Conservation (phyloP, 2,888 invertebrate genomes). For the Lissocephala sabroskyi region DNA sequence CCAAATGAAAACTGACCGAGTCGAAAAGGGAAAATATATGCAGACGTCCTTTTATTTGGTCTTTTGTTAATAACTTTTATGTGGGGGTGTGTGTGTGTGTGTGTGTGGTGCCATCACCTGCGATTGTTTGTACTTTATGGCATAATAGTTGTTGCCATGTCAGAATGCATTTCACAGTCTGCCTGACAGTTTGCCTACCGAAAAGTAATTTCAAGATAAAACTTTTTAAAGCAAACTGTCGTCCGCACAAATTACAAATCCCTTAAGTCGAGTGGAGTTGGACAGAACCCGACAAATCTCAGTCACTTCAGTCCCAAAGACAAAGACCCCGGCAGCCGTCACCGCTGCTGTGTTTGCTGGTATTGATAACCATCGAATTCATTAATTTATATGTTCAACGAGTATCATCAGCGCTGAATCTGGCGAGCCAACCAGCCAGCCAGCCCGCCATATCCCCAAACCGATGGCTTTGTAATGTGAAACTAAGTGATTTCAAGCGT, state of each 20-base stretch:
- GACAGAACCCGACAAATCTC: constrained; percentile 4
- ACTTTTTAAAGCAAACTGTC: constrained; percentile 7
- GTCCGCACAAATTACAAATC: constrained; percentile 61
- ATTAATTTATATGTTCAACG: constrained; percentile 59
- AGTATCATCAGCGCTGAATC: constrained; percentile 17
- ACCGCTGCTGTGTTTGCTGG: too few species aligned
- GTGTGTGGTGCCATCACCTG: constrained; percentile 18
- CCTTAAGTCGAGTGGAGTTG: constrained; percentile 10
- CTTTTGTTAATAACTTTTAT: constrained; percentile 29
- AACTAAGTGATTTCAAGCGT: constrained; percentile 57
- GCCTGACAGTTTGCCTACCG: constrained; percentile 12
- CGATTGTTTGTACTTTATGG: too few species aligned
- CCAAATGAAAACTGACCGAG: too few species aligned
- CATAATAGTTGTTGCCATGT: too few species aligned
- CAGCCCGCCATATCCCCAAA: neutral
- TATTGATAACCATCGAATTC: constrained; percentile 63
- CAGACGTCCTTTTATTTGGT: constrained; percentile 23
- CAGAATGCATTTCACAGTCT: constrained; percentile 32
- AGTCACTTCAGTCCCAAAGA: constrained; percentile 16
- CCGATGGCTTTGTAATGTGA: constrained; percentile 60
- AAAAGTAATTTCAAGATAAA: too few species aligned
- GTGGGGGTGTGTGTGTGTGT: constrained; percentile 2
- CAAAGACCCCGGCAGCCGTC: too few species aligned
- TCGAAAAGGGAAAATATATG: too few species aligned
- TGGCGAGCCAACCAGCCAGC: constrained; percentile 32